Percentiles rank a stretch among this genome's conserved stretches.
Evolutionary conservation across 2,888 invertebrate species (phyloP).

Genomic region (Steinernema carpocapsae): DNA sequence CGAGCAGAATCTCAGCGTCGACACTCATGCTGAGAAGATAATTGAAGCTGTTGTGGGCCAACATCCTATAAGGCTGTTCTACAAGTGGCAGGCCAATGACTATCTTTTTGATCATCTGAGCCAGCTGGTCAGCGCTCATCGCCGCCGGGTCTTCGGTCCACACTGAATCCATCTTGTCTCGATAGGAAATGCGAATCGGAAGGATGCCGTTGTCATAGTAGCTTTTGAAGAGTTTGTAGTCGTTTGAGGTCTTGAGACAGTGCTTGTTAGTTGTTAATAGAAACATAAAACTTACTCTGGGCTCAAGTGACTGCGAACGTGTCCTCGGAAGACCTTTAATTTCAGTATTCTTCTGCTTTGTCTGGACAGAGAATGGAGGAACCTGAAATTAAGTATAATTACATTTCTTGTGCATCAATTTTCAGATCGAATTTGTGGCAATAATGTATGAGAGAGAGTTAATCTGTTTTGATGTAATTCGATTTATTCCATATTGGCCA

Average conservation of each 20-base stretch:
- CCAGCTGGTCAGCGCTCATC: background rate
- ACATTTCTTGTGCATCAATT: too few species aligned
- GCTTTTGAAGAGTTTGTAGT: background rate
- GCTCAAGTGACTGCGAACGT: constrained; percentile 6
- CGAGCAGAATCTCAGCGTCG: constrained; percentile 41
- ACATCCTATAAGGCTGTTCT: background rate
- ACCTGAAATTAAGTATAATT: background rate
- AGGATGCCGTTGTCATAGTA: background rate
- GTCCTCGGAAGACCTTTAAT: background rate
- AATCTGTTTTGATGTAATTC: too few species aligned
- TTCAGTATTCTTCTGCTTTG: background rate
- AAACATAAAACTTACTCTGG: background rate
- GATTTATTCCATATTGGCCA: too few species aligned
- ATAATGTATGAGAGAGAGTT: too few species aligned
- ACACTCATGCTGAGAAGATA: background rate
- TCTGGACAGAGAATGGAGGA: constrained; percentile 1
- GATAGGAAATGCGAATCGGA: background rate
- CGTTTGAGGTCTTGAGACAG: background rate
- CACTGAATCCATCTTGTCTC: background rate
- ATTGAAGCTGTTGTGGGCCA: background rate
- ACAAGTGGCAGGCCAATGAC: background rate
- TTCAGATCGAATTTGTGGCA: too few species aligned
- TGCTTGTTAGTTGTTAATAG: too few species aligned
- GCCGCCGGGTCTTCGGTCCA: background rate
- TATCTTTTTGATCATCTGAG: background rate